phyloP scores from a whole-genome alignment of 2,888 invertebrate species.

The Nephrotoma flavescens region DNA sequence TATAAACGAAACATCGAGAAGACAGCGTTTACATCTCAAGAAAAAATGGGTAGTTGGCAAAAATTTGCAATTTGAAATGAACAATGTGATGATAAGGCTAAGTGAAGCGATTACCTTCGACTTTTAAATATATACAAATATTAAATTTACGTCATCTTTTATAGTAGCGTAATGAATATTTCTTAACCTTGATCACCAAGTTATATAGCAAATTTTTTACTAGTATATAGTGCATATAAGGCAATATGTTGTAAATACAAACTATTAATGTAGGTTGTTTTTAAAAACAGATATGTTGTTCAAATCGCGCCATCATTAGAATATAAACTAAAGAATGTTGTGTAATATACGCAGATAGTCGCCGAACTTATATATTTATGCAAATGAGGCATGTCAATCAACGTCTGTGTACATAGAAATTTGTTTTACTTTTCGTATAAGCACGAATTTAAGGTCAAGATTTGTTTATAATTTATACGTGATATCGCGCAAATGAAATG shows the following conservation, averaged over 20 bases:
- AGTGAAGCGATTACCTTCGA: not conserved
- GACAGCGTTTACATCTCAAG: not conserved
- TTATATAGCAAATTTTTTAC: not conserved
- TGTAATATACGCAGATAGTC: not conserved
- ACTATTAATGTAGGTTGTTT: not conserved
- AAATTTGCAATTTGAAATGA: not conserved
- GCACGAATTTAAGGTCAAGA: not conserved
- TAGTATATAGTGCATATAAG: not conserved
- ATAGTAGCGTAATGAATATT: not conserved
- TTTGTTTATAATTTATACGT: not conserved
- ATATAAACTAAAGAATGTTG: not conserved
- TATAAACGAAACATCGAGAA: not conserved
- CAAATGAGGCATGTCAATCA: not conserved
- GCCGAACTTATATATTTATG: not conserved
- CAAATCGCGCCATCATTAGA: not conserved
- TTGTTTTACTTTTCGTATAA: not conserved
- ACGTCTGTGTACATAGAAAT: not conserved
- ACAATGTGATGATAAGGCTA: not conserved
- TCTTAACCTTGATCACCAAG: not conserved
- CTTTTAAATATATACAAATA: not conserved
- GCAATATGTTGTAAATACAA: not conserved
- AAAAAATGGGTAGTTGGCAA: not conserved
- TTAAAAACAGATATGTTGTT: not conserved
- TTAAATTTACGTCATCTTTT: not conserved
- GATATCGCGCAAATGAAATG: not conserved